These are phyloP conservation scores for Strigamia transsilvanica DNA, from an alignment of 2,888 invertebrate genomes.

Conservation along the genomic window DNA sequence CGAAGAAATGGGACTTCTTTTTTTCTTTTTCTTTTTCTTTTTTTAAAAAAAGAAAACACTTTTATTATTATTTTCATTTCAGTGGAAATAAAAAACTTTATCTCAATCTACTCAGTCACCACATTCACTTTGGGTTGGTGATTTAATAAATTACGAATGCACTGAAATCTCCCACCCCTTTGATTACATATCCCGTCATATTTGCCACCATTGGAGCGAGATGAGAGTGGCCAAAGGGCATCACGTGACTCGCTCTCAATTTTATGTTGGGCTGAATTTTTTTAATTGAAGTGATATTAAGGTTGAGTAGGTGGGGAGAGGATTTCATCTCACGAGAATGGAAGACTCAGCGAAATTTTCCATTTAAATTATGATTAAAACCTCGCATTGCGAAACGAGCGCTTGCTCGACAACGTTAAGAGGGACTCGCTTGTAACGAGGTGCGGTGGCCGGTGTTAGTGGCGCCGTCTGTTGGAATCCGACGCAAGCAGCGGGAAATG, in stretches of 20 bases:
- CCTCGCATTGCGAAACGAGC: slow-evolving; percentile 20
- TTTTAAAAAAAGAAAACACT: no score
- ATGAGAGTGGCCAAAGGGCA: slow-evolving; percentile 36
- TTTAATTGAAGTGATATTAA: slow-evolving; percentile 38
- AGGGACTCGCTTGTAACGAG: slow-evolving; percentile 3
- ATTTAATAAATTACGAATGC: slow-evolving; percentile 17
- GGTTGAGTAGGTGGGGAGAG: slow-evolving; percentile 38
- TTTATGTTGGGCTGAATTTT: slow-evolving; percentile 35
- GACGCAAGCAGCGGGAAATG: slow-evolving; percentile 33
- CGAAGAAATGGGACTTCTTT: no score
- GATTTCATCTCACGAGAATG: slow-evolving; percentile 28
- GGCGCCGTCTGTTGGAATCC: slow-evolving; percentile 50
- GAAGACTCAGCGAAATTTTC: slow-evolving; percentile 34
- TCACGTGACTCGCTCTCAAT: slow-evolving; percentile 31
- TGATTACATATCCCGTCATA: slow-evolving; percentile 16
- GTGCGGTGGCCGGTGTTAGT: slow-evolving; percentile 36
- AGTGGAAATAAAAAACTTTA: not conserved
- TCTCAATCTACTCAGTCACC: slow-evolving; percentile 19
- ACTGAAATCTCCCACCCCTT: slow-evolving; percentile 3
- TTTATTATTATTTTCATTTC: not conserved
- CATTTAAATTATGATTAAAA: slow-evolving; percentile 38
- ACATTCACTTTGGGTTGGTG: slow-evolving; percentile 17
- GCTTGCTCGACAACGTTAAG: not conserved
- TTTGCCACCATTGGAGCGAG: slow-evolving; percentile 12
- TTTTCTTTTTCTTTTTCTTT: not conserved